phyloP scores from a whole-genome alignment of 2,888 invertebrate species.

The Lucinisca nassula region DNA sequence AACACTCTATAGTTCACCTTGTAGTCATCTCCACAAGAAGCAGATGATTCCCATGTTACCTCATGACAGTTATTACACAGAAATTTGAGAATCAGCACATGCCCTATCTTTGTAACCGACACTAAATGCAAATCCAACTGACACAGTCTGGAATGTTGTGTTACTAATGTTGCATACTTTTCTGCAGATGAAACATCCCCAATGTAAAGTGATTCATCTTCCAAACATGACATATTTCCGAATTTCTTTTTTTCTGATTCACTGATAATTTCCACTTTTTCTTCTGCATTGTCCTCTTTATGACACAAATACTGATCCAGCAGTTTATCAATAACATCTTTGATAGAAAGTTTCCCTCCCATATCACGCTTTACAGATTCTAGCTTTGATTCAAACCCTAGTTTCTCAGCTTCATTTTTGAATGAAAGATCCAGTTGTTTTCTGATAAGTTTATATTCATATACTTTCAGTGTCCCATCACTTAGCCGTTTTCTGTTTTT shows the following conservation, averaged over 20 bases:
- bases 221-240: neutral
- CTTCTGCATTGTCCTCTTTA: neutral
- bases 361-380: neutral
- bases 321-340: neutral
- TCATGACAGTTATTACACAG: constrained; percentile 10
- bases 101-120: too few species aligned
- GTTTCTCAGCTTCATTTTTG: neutral
- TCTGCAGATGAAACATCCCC: neutral
- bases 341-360: neutral
- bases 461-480: neutral
- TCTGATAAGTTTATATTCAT: neutral
- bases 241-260: neutral
- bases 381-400: neutral
- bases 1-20: constrained; percentile 12
- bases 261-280: neutral
- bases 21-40: constrained; percentile 21
- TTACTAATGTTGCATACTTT: neutral
- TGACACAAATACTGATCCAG: neutral
- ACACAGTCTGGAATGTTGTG: neutral
- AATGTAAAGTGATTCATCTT: neutral
- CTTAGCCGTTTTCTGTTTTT: constrained; percentile 1
- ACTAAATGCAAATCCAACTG: neutral
- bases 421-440: neutral
- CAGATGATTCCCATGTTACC: constrained; percentile 22
- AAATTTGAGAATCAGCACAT: constrained; percentile 18